A percentile compares a stretch with the other conserved stretches of the same genome.
Evolutionary conservation across 2,113 vertebrate genomes (phyloP).

Genomic region (Pterophyllum scalare): DNA sequence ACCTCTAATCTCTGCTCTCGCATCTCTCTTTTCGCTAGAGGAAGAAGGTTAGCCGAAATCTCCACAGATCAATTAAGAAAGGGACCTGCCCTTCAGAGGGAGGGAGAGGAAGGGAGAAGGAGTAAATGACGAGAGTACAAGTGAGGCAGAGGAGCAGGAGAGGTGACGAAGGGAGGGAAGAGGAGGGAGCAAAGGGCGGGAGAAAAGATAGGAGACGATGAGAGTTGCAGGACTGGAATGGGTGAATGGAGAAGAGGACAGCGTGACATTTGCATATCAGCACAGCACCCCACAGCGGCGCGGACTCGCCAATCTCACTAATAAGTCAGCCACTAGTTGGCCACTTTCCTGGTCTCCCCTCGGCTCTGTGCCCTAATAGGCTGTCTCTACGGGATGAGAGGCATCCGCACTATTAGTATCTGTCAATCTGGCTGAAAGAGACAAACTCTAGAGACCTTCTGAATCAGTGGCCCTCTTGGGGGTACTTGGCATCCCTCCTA

Average conservation of each 20-base stretch:
- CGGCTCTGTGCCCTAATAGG: constrained; percentile 92
- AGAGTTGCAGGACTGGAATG: constrained; percentile 25
- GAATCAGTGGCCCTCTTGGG: constrained; percentile 83
- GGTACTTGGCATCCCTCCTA: constrained; percentile 68
- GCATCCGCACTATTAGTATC: constrained; percentile 92
- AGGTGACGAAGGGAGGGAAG: constrained; percentile 22
- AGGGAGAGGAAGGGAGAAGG: constrained; percentile 5
- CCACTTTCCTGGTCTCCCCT: constrained; percentile 90
- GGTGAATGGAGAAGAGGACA: constrained; percentile 80
- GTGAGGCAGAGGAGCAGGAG: constrained; percentile 16
- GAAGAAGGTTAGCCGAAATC: constrained; percentile 87
- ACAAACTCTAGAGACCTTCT: constrained; percentile 58
- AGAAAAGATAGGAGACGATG: constrained; percentile 28
- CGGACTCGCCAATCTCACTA: constrained; percentile 86
- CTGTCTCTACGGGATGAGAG: constrained; percentile 88
- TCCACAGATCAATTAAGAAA: constrained; percentile 94
- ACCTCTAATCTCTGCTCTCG: constrained; percentile 65
- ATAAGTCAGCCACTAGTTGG: constrained; percentile 94
- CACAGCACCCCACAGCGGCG: constrained; percentile 87
- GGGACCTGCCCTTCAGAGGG: constrained; percentile 89
- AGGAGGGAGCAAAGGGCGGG: constrained; percentile 7
- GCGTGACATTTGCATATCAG: constrained; percentile 92
- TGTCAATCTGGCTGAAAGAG: constrained; percentile 90
- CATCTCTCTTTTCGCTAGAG: constrained; percentile 77
- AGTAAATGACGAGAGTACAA: constrained; percentile 21